Conservation (phyloP, 1,140 invertebrate species). For the Arctopsyche grandis region DNA sequence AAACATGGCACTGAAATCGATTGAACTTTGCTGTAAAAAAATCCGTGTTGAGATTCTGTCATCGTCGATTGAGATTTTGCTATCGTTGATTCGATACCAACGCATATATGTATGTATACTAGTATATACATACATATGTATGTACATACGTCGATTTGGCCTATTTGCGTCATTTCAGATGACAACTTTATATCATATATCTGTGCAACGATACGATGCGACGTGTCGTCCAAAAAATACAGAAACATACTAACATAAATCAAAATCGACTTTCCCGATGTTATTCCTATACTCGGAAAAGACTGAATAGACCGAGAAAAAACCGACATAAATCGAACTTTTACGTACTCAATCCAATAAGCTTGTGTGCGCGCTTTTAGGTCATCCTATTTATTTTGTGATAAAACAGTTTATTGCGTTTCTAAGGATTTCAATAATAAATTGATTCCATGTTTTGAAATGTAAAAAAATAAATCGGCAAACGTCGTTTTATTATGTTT, state of each 20-base stretch:
- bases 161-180: too few species aligned
- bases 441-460: too few species aligned
- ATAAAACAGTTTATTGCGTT: too few species aligned
- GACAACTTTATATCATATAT: too few species aligned
- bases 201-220: too few species aligned
- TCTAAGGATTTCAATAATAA: too few species aligned
- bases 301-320: slow-evolving; percentile 5
- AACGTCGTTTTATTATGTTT: too few species aligned
- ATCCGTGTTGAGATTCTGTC: background rate
- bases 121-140: background rate
- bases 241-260: background rate
- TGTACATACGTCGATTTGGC: background rate
- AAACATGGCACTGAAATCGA: background rate
- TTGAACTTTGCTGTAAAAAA: background rate
- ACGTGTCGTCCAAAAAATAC: too few species aligned
- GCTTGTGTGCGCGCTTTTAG: background rate
- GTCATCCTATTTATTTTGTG: slow-evolving; percentile 9
- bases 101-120: background rate
- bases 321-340: slow-evolving; percentile 18
- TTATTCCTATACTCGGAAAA: background rate
- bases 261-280: background rate
- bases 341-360: slow-evolving; percentile 20
- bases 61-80: too few species aligned
- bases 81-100: background rate
- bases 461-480: too few species aligned